phyloP scores from a whole-genome alignment of 1,140 invertebrate genomes.

The Drosophila equinoxialis region DNA sequence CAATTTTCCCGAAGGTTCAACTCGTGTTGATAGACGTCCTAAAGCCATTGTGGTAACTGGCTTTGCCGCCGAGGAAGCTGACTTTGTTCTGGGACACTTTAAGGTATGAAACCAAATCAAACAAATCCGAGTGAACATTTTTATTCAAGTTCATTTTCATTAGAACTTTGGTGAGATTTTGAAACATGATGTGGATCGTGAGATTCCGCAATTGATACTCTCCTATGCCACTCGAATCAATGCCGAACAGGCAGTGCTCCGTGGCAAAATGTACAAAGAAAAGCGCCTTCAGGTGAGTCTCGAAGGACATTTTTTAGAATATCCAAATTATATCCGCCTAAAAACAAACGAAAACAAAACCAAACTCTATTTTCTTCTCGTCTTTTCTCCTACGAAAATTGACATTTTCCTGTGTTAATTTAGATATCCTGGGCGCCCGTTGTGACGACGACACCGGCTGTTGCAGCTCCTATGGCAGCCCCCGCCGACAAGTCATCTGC shows the following conservation, averaged over 20 bases:
- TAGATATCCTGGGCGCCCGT: conserved; percentile 80
- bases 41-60: conserved; percentile 79
- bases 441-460: conserved; percentile 45
- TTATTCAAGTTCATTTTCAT: not conserved
- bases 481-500: conserved; percentile 51
- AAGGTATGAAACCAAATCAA: conserved; percentile 57
- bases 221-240: conserved; percentile 81
- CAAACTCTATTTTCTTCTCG: too few relatives aligned
- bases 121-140: not conserved
- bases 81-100: conserved; percentile 81
- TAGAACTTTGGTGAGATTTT: conserved; percentile 82
- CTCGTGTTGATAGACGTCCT: conserved; percentile 77
- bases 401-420: too few relatives aligned
- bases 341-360: too few relatives aligned
- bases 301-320: not conserved
- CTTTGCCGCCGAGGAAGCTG: conserved; percentile 76
- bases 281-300: conserved; percentile 73
- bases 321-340: too few relatives aligned
- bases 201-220: conserved; percentile 78
- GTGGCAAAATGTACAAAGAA: conserved; percentile 82
- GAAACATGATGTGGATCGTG: conserved; percentile 80
- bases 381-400: too few relatives aligned
- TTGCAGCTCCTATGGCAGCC: conserved; percentile 55
- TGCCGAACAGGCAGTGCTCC: conserved; percentile 82
- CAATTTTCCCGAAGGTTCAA: conserved; percentile 70